A percentile compares a stretch with the other conserved stretches of the same genome.
These are phyloP conservation scores for Pentalonia nigronervosa DNA, from an alignment of 1,140 invertebrate genomes.

Conservation along the genomic window DNA sequence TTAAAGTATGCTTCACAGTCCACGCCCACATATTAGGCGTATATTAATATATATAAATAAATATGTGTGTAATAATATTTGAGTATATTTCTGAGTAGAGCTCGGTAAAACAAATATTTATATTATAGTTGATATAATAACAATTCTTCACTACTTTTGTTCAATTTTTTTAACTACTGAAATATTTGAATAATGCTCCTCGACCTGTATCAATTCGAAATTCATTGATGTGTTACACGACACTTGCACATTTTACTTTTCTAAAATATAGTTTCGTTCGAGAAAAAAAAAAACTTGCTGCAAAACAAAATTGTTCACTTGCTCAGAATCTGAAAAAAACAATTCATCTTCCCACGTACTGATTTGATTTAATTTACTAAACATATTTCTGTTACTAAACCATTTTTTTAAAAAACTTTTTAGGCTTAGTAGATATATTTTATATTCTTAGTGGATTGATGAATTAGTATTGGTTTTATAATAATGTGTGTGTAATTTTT, in stretches of 20 bases:
- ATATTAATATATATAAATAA: not conserved
- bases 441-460: not conserved
- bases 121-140: not conserved
- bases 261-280: not conserved
- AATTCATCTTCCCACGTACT: not conserved
- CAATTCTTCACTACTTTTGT: not conserved
- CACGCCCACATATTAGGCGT: not conserved
- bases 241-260: not conserved
- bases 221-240: not conserved
- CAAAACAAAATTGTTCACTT: not conserved
- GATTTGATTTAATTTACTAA: not conserved
- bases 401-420: not conserved
- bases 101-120: no score
- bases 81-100: no score
- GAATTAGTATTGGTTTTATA: not conserved
- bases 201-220: not conserved
- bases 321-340: not conserved
- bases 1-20: not conserved
- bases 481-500: not conserved
- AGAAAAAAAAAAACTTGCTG: not conserved
- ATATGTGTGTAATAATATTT: no score
- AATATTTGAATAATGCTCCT: not conserved
- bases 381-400: not conserved
- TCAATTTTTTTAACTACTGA: not conserved
- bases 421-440: not conserved